A percentile compares a stretch with the other conserved stretches of the same genome.
These are phyloP conservation scores for Narcine bancroftii DNA, from an alignment of 2,113 vertebrate species.

Conservation along the genomic window DNA sequence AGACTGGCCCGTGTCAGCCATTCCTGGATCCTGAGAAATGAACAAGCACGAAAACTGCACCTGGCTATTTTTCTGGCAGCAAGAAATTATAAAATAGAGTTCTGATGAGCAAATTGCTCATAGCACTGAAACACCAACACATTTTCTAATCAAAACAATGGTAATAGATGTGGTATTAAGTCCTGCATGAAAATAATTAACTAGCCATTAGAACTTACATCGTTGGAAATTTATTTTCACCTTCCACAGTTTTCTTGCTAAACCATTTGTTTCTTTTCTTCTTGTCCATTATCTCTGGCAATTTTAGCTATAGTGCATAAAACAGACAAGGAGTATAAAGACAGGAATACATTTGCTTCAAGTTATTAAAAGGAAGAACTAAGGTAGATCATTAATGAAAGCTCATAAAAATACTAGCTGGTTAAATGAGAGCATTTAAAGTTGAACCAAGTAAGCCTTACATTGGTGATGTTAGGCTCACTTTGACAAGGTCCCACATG, in stretches of 20 bases:
- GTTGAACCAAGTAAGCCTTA: not conserved
- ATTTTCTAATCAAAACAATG: not conserved
- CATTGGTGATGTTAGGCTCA: too few species aligned
- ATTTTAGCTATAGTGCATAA: conserved; percentile 24
- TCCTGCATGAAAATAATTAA: not conserved
- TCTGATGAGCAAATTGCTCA: too few species aligned
- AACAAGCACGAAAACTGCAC: not conserved
- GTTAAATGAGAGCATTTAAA: not conserved
- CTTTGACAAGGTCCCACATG: too few species aligned
- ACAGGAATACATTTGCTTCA: not conserved
- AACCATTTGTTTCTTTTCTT: not conserved
- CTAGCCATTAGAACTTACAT: conserved; percentile 11
- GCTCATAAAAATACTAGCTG: not conserved
- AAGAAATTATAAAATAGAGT: not conserved
- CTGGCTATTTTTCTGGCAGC: not conserved
- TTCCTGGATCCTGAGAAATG: too few species aligned
- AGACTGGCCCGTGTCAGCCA: too few species aligned
- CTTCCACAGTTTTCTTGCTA: not conserved
- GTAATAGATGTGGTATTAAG: not conserved
- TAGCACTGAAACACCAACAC: not conserved
- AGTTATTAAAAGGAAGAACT: not conserved
- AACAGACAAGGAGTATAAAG: not conserved
- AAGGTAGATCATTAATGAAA: not conserved
- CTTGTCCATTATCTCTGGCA: conserved; percentile 16
- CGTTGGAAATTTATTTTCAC: conserved; percentile 24